Conservation (phyloP, 2,888 invertebrate species). For the Congeria kusceri region DNA sequence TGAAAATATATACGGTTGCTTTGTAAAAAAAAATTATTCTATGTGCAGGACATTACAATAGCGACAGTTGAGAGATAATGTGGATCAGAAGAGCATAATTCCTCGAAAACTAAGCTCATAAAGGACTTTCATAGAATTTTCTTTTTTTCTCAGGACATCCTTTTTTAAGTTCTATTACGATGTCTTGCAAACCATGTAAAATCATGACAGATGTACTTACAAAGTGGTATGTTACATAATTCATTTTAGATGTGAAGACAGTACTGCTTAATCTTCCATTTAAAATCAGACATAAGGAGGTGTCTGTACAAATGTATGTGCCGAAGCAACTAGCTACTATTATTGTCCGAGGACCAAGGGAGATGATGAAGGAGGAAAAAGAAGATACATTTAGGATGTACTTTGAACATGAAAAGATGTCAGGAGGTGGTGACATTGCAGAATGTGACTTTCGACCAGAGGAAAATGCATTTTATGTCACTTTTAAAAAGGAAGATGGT, state of each 20-base stretch:
- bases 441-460: slow-evolving; percentile 12
- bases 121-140: too few species aligned
- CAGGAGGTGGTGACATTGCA: slow-evolving; percentile 49
- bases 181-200: too few species aligned
- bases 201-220: too few species aligned
- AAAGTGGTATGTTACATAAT: too few species aligned
- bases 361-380: slow-evolving; percentile 6
- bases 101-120: too few species aligned
- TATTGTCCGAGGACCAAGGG: background rate
- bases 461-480: slow-evolving; percentile 28
- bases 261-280: background rate
- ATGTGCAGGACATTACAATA: too few species aligned
- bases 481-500: slow-evolving; percentile 52
- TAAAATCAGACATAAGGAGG: background rate
- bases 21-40: too few species aligned
- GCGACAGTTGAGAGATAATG: too few species aligned
- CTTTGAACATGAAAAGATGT: slow-evolving; percentile 48
- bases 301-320: slow-evolving; percentile 1
- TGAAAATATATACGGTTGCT: too few species aligned
- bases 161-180: too few species aligned
- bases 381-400: slow-evolving; percentile 49
- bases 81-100: too few species aligned
- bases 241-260: background rate
- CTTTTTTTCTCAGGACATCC: too few species aligned
- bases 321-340: background rate